These are phyloP conservation scores for Malthinus seriepunctatus DNA, from an alignment of 2,888 invertebrate genomes.

Conservation along the genomic window DNA sequence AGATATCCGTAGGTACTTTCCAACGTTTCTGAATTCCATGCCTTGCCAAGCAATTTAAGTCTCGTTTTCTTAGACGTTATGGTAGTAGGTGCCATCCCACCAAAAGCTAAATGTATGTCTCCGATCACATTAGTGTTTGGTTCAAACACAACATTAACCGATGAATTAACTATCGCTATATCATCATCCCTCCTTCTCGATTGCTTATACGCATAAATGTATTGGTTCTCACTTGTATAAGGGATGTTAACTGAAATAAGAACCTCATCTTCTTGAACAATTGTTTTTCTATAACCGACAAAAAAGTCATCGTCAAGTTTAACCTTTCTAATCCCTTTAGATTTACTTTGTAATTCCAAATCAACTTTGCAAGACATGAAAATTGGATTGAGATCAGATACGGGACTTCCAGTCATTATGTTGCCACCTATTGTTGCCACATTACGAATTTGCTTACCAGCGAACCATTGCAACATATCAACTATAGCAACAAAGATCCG, in stretches of 20 bases:
- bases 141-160: conserved; percentile 72
- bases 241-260: conserved; percentile 81
- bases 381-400: conserved; percentile 93
- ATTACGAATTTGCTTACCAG: conserved; percentile 92
- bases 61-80: conserved; percentile 61
- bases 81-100: conserved; percentile 92
- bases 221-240: conserved; percentile 68
- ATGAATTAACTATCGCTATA: conserved; percentile 92
- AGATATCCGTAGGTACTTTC: conserved; percentile 65
- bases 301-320: conserved; percentile 80
- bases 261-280: conserved; percentile 74
- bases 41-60: conserved; percentile 34
- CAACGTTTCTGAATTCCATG: conserved; percentile 46
- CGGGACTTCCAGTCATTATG: conserved; percentile 89
- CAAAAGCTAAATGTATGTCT: conserved; percentile 75
- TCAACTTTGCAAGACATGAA: conserved; percentile 76
- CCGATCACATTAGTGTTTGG: conserved; percentile 45
- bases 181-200: conserved; percentile 91
- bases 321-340: conserved; percentile 61
- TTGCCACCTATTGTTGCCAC: conserved; percentile 92
- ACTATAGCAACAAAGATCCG: conserved; percentile 69
- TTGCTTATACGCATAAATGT: conserved; percentile 87
- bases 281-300: conserved; percentile 79
- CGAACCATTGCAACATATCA: conserved; percentile 93
- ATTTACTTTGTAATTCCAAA: conserved; percentile 65